Evolutionary conservation across 1,140 invertebrate species (phyloP), one percentile per base, ranked within the genome.

Genomic region (Bombus polaris): DNA sequence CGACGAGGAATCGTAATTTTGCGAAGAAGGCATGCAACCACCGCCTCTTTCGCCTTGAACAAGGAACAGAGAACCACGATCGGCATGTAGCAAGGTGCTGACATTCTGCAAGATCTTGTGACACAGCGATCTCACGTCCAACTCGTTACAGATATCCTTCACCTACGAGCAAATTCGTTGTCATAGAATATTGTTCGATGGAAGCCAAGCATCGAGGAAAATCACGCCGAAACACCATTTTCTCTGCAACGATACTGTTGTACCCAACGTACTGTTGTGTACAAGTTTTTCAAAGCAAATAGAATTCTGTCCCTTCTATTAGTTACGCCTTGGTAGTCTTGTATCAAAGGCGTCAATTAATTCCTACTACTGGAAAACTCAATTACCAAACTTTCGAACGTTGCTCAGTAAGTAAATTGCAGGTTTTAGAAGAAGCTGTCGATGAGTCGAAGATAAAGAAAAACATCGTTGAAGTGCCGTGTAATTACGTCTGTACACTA

Each of bases 101-200:
- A 99, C 98, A 93, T 99, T 99, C 95, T 99, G 98, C 39, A 99
- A 96, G 92, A 99, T 99, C 95, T 99, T 99, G 96, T 99, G 98
- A 93, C 98, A 99, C 87, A 99, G 94, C 28, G 98, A 98, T 82
- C 98, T 96, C 35, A 99, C 97, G 92, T 99, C 99, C 91, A 99
- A 95, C 94, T 99, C 98, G 94, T 99, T 99, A 95, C 98, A 99
- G 91, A 99, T 99, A 94, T 99, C 98, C 95, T 99, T 99, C 79
- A 98, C 97, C 97, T 98, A 73, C 12, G 28, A 62, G 39, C 5
- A 35, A 72, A 62, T 47, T 32, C 22, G 42, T 53, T 3, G 13
- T 44, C 22, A 57, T 32, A 3, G 25, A 44, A 42, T 35, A 22
- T 66, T 32, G 15, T 66, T 18, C 10, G 15, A 66, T 66, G 9